These are phyloP conservation scores for Epiblema foenella DNA, from an alignment of 2,888 invertebrate species.

Conservation along the genomic window DNA sequence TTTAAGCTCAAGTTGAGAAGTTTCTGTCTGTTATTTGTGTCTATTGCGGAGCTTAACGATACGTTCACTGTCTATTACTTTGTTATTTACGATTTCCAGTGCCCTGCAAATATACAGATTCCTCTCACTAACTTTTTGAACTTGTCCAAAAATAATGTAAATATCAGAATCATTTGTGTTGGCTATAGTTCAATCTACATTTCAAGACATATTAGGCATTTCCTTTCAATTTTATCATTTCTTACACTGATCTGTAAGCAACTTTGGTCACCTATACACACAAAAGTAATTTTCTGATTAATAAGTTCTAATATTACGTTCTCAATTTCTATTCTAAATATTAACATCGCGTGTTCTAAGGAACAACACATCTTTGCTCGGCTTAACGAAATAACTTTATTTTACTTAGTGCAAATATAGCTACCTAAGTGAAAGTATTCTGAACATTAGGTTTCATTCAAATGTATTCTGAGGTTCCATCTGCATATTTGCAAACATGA, in stretches of 20 bases:
- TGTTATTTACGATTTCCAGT: slow-evolving; percentile 35
- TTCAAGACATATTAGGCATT: background rate
- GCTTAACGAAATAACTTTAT: background rate
- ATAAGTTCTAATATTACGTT: background rate
- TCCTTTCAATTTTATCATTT: no score
- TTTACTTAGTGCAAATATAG: background rate
- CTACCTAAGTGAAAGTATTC: background rate
- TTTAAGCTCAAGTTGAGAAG: slow-evolving; percentile 71
- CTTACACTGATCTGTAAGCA: no score
- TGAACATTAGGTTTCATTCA: slow-evolving; percentile 20
- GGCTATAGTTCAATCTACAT: background rate
- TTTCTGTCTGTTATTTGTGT: slow-evolving; percentile 50
- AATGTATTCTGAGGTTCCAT: slow-evolving; percentile 31
- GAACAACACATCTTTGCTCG: background rate
- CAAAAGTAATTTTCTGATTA: background rate
- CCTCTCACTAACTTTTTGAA: slow-evolving; percentile 39
- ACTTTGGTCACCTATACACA: no score
- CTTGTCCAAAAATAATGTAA: background rate
- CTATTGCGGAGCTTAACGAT: slow-evolving; percentile 57
- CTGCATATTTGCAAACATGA: slow-evolving; percentile 52
- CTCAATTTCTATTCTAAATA: background rate
- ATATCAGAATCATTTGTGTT: background rate
- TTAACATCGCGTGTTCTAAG: slow-evolving; percentile 8
- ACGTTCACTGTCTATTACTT: slow-evolving; percentile 43
- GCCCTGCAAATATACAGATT: slow-evolving; percentile 45